Evolutionary conservation across 1,140 invertebrate genomes (phyloP).

Genomic region (Bombyx mandarina): DNA sequence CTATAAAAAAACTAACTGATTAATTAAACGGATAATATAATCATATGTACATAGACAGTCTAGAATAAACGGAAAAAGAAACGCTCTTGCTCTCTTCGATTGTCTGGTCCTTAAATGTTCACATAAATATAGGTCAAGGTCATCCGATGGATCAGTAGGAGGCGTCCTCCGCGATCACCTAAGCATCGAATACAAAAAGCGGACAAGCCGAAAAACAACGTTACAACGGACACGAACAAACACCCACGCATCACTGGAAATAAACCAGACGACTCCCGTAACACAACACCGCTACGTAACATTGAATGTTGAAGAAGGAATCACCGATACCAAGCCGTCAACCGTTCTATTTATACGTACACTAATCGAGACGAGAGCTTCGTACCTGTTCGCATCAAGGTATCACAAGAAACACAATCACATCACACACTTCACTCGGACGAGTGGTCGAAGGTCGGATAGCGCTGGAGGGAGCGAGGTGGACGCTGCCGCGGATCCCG

Average conservation of each 20-base stretch:
- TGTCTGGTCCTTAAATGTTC: constrained; percentile 13
- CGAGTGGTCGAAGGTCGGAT: constrained; percentile 59
- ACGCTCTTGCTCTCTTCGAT: too few species aligned
- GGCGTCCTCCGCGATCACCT: constrained; percentile 5
- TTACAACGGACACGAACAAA: constrained; percentile 14
- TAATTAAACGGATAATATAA: too few species aligned
- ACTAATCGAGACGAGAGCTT: constrained; percentile 6
- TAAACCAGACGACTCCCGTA: constrained; percentile 59
- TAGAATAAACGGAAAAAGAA: too few species aligned
- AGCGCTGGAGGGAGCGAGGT: constrained; percentile 47
- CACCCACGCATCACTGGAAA: constrained; percentile 49
- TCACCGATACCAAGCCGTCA: constrained; percentile 11
- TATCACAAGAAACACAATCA: constrained; percentile 45
- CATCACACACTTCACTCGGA: constrained; percentile 62
- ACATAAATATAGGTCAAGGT: constrained; percentile 48
- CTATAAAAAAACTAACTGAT: too few species aligned
- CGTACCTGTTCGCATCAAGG: constrained; percentile 34
- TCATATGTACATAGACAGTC: too few species aligned
- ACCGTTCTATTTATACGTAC: constrained; percentile 23
- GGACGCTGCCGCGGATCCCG: constrained; percentile 51
- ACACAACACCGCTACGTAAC: constrained; percentile 45
- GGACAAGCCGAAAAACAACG: neutral
- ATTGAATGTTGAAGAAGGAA: constrained; percentile 30
- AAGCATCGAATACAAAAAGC: constrained; percentile 16
- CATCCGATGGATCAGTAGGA: constrained; percentile 18